Base-by-base conservation (phyloP, 2,797 vertebrate species). In the Darevskia nairensis region DNA sequence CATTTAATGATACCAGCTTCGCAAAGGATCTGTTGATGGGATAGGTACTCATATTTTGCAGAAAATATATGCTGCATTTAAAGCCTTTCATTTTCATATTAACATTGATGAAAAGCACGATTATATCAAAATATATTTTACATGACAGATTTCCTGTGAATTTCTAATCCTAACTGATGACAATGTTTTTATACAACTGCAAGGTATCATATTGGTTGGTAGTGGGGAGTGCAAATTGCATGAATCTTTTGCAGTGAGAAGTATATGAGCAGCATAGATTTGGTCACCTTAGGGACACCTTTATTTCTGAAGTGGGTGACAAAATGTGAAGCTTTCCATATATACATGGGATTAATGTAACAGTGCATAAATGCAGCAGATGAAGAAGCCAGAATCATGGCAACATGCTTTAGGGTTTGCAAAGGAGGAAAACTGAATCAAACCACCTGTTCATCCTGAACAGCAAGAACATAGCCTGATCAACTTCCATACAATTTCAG, bases 101-200 rank as follows among this genome's bases (percentile, higher is more conserved):
- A 90, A 76, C 59, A 66, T 35, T 44, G 69, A 0, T 29, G 68
- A 55, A 91, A 90, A 75, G 2, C 17, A 19, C 75, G 79, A 50
- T 71, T 85, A 77, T 84, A 80, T 80, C 78, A 21, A 91, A 85
- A 61, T 71, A 91, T 83, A 64, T 11, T 23, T 79, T 61, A 35
- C 0, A 4, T 39, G 8, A 44, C 6, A 82, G 0, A 44, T 82
- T 92, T 80, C 76, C 85, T 29, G 23, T 79, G 39, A 92, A 84
- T 6, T 88, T 7, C 13, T 23, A 7, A 68, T 84, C 83, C 21
- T 86, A 55, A 93, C 19, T 78, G 82, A 91, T 83, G 9, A 1
- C n/a, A 1, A 8, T 94, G 80, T 4, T 2, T 66, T 2, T 82
- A 32, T 66, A 27, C 0, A 0, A 4, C 29, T 79, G 8, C 32